Evolutionary conservation across 2,797 vertebrate species (phyloP).

Genomic region (Halcyon badia): DNA sequence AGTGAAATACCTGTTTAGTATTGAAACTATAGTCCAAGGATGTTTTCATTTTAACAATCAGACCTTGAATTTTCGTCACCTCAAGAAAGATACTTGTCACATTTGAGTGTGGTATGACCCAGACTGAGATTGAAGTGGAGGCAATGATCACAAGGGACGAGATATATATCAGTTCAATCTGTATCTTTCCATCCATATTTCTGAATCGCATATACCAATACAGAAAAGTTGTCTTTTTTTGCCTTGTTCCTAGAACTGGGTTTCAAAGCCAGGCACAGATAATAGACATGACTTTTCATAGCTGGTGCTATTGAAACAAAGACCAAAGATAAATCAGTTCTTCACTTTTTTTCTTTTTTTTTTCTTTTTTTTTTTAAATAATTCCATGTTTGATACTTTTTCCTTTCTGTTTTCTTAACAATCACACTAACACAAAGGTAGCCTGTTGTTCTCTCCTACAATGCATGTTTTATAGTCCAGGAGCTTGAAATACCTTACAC

Average conservation of each 20-base stretch:
- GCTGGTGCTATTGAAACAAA: constrained; percentile 19
- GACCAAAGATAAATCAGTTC: background rate
- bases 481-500: background rate
- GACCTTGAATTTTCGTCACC: constrained; percentile 6
- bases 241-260: background rate
- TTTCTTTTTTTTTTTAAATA: background rate
- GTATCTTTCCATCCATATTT: background rate
- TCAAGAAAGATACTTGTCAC: background rate
- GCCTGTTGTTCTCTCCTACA: background rate
- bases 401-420: background rate
- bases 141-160: background rate
- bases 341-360: background rate
- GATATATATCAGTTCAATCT: background rate
- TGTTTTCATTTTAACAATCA: constrained; percentile 16
- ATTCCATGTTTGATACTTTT: background rate
- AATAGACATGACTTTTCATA: background rate
- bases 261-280: constrained; percentile 16
- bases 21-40: background rate
- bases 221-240: background rate
- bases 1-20: background rate
- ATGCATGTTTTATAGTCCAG: background rate
- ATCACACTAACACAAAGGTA: background rate
- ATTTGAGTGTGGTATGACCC: background rate
- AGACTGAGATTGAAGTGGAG: background rate
- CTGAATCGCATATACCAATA: background rate